These are phyloP conservation scores for Drosophila triauraria DNA, from an alignment of 1,140 invertebrate species.

Conservation along the genomic window DNA sequence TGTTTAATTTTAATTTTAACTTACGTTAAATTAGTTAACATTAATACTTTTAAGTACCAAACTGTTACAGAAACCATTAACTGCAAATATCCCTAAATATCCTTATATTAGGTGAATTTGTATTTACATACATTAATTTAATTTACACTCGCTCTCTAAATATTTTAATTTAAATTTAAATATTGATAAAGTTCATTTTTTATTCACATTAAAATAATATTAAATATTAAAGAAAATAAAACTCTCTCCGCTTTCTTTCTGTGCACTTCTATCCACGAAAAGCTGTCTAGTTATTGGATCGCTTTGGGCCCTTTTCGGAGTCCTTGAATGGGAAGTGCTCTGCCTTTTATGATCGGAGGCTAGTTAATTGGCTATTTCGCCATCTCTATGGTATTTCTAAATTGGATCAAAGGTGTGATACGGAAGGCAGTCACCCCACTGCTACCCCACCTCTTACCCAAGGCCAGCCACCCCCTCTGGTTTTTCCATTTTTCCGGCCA, in stretches of 20 bases:
- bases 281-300: slow-evolving; percentile 24
- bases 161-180: no score
- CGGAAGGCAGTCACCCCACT: slow-evolving; percentile 1
- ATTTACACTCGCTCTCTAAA: no score
- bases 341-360: slow-evolving; percentile 38
- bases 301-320: slow-evolving; percentile 22
- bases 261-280: slow-evolving; percentile 17
- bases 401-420: slow-evolving; percentile 45
- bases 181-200: no score
- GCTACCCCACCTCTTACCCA: background rate
- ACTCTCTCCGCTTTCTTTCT: background rate
- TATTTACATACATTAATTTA: no score
- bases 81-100: no score
- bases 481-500: slow-evolving; percentile 33
- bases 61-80: no score
- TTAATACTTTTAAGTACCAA: no score
- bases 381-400: slow-evolving; percentile 28
- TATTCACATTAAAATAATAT: no score
- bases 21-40: no score
- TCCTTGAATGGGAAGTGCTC: slow-evolving; percentile 34
- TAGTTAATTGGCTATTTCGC: slow-evolving; percentile 41
- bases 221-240: no score
- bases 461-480: background rate
- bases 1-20: no score
- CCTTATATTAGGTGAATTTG: no score